phyloP scores from a whole-genome alignment of 1,140 invertebrate species.

The Temnothorax curvispinosus region DNA sequence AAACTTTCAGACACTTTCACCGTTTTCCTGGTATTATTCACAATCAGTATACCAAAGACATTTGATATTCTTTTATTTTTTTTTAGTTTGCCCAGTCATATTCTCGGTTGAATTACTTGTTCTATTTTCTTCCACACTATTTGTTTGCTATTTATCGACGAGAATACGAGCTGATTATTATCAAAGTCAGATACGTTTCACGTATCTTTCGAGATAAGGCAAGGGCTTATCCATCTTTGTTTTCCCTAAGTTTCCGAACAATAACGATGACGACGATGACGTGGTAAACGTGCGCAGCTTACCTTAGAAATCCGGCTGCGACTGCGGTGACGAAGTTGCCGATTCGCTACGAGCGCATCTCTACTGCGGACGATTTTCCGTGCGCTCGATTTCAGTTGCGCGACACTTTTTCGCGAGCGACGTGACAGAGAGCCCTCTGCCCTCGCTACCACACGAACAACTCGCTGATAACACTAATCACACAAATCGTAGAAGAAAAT shows the following conservation, averaged over 20 bases:
- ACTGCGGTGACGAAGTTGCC: conserved; percentile 72
- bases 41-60: not conserved
- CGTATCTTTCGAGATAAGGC: not conserved
- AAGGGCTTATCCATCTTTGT: not conserved
- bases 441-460: not conserved
- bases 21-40: not conserved
- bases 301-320: conserved; percentile 78
- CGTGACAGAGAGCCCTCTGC: not conserved
- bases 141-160: not conserved
- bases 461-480: not conserved
- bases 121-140: not conserved
- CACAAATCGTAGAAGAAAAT: conserved; percentile 4
- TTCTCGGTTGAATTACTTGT: not conserved
- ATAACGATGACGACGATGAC: not conserved
- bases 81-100: not conserved
- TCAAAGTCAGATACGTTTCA: not conserved
- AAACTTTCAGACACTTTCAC: not conserved
- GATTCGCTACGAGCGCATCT: conserved; percentile 77
- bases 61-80: not conserved
- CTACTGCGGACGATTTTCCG: conserved; percentile 30
- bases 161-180: not conserved
- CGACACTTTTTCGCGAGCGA: not conserved
- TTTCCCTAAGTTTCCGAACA: not conserved
- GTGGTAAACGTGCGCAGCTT: conserved; percentile 20
- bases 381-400: not conserved